Base-by-base conservation (phyloP, 2,888 invertebrate species). In the Gastracanthus pulcherrimus region DNA sequence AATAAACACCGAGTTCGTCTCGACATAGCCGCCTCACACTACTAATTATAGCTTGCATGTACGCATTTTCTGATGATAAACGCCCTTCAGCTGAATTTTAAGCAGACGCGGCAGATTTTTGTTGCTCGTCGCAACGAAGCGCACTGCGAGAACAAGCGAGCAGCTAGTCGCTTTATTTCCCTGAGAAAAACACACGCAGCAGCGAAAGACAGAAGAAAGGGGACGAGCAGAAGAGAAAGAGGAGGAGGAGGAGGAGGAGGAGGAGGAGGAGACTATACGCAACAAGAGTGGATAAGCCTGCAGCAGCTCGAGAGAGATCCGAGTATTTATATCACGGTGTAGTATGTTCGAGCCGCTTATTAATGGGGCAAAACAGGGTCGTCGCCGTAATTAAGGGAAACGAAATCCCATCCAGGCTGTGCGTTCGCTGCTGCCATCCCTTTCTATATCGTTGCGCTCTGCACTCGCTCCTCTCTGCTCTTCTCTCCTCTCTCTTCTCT, bases 261-360 rank as follows among this genome's bases (percentile, higher is more conserved):
- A 13, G n/a, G 31, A 29, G 31, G 16, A 16, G 16, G 60, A 31
- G 60, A 26, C 29, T 2, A 55, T 19, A 51, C 23, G 19, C 3
- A 62, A 7, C 41, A 26, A 66, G 19, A 41, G 38, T 66, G 58
- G 80, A 45, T 85, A 85, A 76, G 82, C 76, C 70, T n/a, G n/a
- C 16, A 29, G 60, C 23, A 13, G 31, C 13, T 9, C 16, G 19
- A 26, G 55, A 29, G 86, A 88, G 89, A n/a, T 89, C 86, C 87
- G 87, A 88, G 88, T 89, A 89, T 90, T 89, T 90, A 88, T 89
- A 89, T 87, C 87, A 86, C 85, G 87, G 87, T 48, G 16, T 86
- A 88, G 89, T 89, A 89, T 88, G 88, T 89, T 90, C 88, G 88
- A 89, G 87, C 86, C 87, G 88, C 86, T 90, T 89, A 89, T 89